These are phyloP conservation scores for Archilochus colubris DNA, from an alignment of 2,113 vertebrate species.

Conservation along the genomic window DNA sequence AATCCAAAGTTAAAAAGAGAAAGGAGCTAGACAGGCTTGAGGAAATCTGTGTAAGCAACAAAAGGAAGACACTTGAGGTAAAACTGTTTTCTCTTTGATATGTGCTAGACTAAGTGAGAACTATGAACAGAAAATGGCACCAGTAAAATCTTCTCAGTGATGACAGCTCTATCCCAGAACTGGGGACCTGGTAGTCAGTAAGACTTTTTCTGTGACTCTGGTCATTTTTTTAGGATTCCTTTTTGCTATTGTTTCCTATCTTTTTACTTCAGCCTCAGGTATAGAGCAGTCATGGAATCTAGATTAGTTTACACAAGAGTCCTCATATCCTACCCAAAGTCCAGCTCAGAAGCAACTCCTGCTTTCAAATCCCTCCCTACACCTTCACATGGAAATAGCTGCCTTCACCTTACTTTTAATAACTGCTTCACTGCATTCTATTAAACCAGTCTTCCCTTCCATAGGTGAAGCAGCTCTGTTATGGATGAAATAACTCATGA, in stretches of 20 bases:
- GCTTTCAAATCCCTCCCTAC: not conserved
- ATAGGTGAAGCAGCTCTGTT: not conserved
- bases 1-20: not conserved
- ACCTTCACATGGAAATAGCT: not conserved
- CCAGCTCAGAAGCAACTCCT: not conserved
- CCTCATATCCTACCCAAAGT: not conserved
- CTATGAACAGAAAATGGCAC: not conserved
- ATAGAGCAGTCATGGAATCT: not conserved
- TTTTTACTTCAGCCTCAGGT: not conserved
- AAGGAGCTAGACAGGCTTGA: not conserved
- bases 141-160: not conserved
- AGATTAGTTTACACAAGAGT: not conserved
- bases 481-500: not conserved
- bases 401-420: not conserved
- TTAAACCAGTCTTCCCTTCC: not conserved
- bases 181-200: not conserved
- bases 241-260: no score
- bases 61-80: not conserved
- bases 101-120: not conserved
- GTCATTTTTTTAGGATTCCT: not conserved
- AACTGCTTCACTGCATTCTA: not conserved
- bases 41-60: not conserved
- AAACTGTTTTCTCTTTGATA: not conserved
- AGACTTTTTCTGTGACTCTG: not conserved
- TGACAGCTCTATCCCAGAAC: not conserved